Base-by-base conservation (phyloP, 1,140 invertebrate genomes). In the Nasonia giraulti region DNA sequence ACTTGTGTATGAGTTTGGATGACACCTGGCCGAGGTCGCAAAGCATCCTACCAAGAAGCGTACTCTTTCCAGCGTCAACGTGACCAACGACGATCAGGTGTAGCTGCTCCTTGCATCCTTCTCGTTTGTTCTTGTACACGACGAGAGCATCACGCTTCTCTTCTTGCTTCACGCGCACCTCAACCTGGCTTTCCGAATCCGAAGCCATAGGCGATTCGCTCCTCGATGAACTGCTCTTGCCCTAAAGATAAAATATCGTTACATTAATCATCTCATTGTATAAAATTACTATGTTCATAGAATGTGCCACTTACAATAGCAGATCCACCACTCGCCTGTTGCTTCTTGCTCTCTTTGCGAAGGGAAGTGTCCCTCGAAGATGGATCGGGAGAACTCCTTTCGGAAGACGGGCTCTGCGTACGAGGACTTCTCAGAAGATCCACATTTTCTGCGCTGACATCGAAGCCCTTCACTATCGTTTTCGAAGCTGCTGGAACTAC, bases 41-140 rank as follows among this genome's bases (percentile, higher is more conserved):
- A 0, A 99, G 93, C 17, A 99, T 91, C 91, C 99, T 97, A 0
- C 99, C 99, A 96, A 99, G 98, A 23, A 99, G 91, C 0, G 99
- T 99, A 90, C 98, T 99, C 93, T 99, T 99, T 0, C 99, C 99
- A 85, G 99, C 99, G 94, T 99, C 99, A 6, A 99, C 99, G 94
- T 99, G 99, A 71, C 99, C 99, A 89, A 99, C 98, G 1, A 99
- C 98, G 87, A 99, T 97, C 91, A 99, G 95, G 91, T 99, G 98
- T 71, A 99, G 94, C 88, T 98, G 96, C 76, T 97, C 96, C 89
- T 99, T 99, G 17, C 95, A 94, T 23, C 94, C 93, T 1, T 94
- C 95, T 86, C 97, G 94, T 91, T 98, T 96, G 89, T 95, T 96
- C 80, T 95, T 93, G 90, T 97, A 99, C 86, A 95, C 90, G 66